phyloP scores from a whole-genome alignment of 1,140 invertebrate species.

The Drosophila watanabei region DNA sequence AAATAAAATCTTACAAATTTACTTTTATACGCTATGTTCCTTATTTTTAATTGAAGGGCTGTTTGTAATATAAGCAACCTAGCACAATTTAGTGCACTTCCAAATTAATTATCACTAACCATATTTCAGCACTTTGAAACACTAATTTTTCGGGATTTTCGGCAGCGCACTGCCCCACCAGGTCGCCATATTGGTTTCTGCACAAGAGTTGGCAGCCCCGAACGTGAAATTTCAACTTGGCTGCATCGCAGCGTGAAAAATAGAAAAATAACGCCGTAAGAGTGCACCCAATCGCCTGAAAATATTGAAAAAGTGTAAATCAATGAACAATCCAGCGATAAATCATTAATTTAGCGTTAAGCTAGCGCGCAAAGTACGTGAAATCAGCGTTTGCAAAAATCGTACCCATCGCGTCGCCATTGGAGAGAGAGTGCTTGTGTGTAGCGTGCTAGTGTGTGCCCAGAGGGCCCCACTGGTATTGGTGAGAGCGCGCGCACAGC shows the following conservation, averaged over 20 bases:
- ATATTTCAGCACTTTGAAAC: background rate
- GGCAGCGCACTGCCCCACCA: background rate
- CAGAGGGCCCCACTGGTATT: constrained; percentile 19
- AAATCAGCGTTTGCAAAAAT: constrained; percentile 48
- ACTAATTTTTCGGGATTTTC: constrained; percentile 29
- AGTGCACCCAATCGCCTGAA: constrained; percentile 58
- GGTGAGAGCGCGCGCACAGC: constrained; percentile 23
- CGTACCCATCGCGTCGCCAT: constrained; percentile 58
- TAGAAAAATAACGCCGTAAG: constrained; percentile 58
- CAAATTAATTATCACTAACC: background rate
- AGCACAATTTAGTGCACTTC: background rate
- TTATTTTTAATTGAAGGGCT: background rate
- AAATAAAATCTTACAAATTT: no score
- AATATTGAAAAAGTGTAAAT: constrained; percentile 68
- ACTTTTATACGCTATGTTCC: no score
- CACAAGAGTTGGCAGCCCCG: constrained; percentile 46
- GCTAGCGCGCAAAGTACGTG: constrained; percentile 51
- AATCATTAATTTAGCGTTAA: constrained; percentile 51
- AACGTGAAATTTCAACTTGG: constrained; percentile 44
- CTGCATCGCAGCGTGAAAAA: constrained; percentile 64
- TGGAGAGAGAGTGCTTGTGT: constrained; percentile 33
- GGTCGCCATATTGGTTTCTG: constrained; percentile 50
- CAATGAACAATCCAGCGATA: constrained; percentile 64
- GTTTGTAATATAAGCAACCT: no score
- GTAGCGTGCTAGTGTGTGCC: constrained; percentile 29